phyloP scores from a whole-genome alignment of 2,113 vertebrate species.

The Callospermophilus lateralis region DNA sequence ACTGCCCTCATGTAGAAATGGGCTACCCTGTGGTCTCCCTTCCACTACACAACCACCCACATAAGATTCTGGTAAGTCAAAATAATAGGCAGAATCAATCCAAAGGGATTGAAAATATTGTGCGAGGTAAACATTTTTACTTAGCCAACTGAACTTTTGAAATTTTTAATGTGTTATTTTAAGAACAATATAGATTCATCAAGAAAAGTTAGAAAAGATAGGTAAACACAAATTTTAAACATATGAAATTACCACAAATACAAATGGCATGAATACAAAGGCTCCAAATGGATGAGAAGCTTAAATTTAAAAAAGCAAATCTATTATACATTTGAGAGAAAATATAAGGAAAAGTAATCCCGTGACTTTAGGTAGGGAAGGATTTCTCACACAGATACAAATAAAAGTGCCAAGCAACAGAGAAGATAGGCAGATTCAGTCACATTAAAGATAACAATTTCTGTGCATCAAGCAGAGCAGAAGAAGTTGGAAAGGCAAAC shows the following conservation, averaged over 20 bases:
- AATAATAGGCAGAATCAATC: background rate
- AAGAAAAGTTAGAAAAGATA: conserved; percentile 25
- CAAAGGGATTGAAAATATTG: background rate
- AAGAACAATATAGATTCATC: background rate
- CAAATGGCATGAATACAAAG: background rate
- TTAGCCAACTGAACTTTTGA: background rate
- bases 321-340: conserved; percentile 7
- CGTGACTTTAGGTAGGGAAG: background rate
- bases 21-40: background rate
- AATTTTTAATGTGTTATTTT: background rate
- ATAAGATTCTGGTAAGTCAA: background rate
- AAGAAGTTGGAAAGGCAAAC: background rate
- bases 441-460: background rate
- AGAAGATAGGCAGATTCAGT: background rate
- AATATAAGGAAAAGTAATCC: background rate
- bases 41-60: background rate
- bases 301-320: conserved; percentile 21
- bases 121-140: background rate
- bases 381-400: background rate
- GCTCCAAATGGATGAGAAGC: background rate
- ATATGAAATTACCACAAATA: background rate
- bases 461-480: background rate
- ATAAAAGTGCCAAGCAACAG: background rate
- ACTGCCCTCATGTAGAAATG: background rate
- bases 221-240: background rate